These are phyloP conservation scores for Exephanes ischioxanthus DNA, from an alignment of 2,888 invertebrate species.

Conservation along the genomic window DNA sequence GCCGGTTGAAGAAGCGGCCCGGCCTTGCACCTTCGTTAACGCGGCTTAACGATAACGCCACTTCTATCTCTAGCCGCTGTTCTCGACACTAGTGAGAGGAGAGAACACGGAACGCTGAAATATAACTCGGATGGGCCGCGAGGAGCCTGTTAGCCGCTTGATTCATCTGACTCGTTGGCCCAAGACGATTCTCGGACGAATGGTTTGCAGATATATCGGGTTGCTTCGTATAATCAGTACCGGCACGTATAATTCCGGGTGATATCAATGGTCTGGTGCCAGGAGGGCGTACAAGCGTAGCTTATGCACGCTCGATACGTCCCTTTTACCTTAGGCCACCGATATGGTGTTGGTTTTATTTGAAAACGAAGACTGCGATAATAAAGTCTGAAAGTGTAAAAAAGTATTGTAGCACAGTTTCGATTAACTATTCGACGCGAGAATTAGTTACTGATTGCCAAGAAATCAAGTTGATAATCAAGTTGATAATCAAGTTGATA, in stretches of 20 bases:
- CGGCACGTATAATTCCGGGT: neutral
- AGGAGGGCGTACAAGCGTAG: too few species aligned
- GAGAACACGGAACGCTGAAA: conserved; percentile 50
- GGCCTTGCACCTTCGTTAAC: conserved; percentile 31
- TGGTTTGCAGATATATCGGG: conserved; percentile 7
- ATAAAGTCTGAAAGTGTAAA: too few species aligned
- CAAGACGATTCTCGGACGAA: neutral
- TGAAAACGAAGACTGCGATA: too few species aligned
- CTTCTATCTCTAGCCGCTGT: conserved; percentile 43
- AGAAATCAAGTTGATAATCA: too few species aligned
- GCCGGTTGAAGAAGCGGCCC: conserved; percentile 37
- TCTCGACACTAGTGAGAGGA: neutral
- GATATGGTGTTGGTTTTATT: too few species aligned
- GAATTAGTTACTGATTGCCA: too few species aligned
- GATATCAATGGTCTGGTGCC: too few species aligned
- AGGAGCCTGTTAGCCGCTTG: conserved; percentile 23
- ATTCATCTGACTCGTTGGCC: conserved; percentile 22
- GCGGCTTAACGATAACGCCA: conserved; percentile 47
- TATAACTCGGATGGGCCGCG: conserved; percentile 49
- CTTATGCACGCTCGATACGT: too few species aligned
- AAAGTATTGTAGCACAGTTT: too few species aligned
- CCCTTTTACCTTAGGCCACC: too few species aligned
- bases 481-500: too few species aligned
- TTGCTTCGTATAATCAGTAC: conserved; percentile 31
- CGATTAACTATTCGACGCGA: too few species aligned